Evolutionary conservation across 2,797 vertebrate genomes (phyloP), one percentile per base, ranked within the genome.

Genomic region (Mastacembelus armatus): DNA sequence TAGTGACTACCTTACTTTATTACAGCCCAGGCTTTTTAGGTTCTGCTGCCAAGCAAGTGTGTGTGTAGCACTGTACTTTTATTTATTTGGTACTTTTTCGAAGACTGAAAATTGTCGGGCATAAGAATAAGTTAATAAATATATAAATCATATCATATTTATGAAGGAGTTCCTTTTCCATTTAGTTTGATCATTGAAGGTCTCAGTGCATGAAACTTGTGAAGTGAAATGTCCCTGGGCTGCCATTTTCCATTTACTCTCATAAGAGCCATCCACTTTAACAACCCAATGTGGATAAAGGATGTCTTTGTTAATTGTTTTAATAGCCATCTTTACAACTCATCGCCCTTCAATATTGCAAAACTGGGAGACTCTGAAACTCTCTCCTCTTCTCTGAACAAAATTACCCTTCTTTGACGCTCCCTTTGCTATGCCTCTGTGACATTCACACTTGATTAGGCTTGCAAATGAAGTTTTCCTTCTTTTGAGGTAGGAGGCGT

Each of bases 401-500:
- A 73, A 85, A 84, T 83, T 43, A 77, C 66, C 74, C 59, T 55
- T 59, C 54, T 40, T 8, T 5, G 36, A 74, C 69, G n/a, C 70
- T 55, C 73, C 16, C 43, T 58, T 65, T 33, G 36, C 64, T 36
- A 16, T 67, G 60, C 70, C 72, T 66, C 50, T 42, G 70, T 80
- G 79, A 90, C 83, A 84, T 87, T 85, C 82, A 86, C 66, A 71
- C 85, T 76, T 83, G 83, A 88, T 89, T 89, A 85, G 80, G 72
- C 60, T 89, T 90, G 84, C 76, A 88, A 88, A 91, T 89, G 30
- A 90, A 84, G 84, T 87, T 87, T 85, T 84, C 73, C 83, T 81
- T 72, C 62, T 77, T 88, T 77, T 73, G 67, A 84, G 80, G 74
- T 65, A 66, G 71, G 61, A 80, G 74, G 67, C 2, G 3, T 5